Base-by-base conservation (phyloP, 2,888 invertebrate genomes). In the Apocheima hispidaria region DNA sequence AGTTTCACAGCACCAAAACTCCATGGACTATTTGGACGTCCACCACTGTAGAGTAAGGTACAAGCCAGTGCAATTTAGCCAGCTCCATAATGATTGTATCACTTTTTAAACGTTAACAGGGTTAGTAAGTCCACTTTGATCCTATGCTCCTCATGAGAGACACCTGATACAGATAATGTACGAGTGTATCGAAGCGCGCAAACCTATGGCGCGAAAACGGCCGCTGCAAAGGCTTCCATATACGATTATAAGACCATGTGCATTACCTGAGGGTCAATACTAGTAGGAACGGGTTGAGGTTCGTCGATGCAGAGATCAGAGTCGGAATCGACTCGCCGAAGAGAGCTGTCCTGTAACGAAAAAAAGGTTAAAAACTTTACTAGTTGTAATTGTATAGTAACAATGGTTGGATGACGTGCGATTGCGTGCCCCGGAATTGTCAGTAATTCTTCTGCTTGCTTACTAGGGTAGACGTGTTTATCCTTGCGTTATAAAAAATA, bases 281-380 rank as follows among this genome's bases (percentile, higher is more conserved):
- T 89, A 10, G 88, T 79, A 21, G 92, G 92, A 46, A 84, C 80
- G 10, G 87, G 77, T 61, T 86, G 89, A 36, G 84, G 84, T 60
- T 97, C 97, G 78, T 96, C 96, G 74, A 97, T 95, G 87, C 97
- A 97, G 68, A 98, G 94, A 87, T 98, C 98, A n/a, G 97, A 97
- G 89, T 98, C 98, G 3, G 97, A 97, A 87, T 98, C 98, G 46
- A 95, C 94, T 78, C 95, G 94, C 74, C 95, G 93, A 63, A 95
- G 93, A 69, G 93, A 91, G 73, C 93, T 94, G 78, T 96, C 96
- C 96, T 96, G 82, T 60, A 63, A 69, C 5, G 14, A 79, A 74
- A 26, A 38, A 46, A 30, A 30, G n/a, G n/a, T n/a, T n/a, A n/a
- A n/a, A n/a, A n/a, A n/a, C n/a, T n/a, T n/a, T n/a, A n/a, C n/a